These are phyloP conservation scores for Muscina levida DNA, from an alignment of 2,888 invertebrate genomes.

Conservation along the genomic window DNA sequence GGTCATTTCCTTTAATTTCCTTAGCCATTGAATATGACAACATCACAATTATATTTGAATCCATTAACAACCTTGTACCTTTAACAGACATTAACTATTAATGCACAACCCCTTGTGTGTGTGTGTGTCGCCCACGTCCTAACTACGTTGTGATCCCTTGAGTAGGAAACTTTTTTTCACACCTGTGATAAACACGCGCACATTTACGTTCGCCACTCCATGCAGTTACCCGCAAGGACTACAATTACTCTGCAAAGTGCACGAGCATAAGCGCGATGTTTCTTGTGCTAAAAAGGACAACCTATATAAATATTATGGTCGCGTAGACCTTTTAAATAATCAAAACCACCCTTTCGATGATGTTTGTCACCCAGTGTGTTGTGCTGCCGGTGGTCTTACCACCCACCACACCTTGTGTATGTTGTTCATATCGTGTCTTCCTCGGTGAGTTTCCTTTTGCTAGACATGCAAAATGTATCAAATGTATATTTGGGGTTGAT, in stretches of 20 bases:
- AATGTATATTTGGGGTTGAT: too few relatives aligned
- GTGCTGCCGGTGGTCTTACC: not conserved
- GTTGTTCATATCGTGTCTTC: too few relatives aligned
- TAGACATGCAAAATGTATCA: too few relatives aligned
- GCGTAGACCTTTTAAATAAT: constrained; percentile 22
- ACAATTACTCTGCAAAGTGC: not conserved
- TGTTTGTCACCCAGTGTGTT: not conserved
- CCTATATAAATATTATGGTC: not conserved
- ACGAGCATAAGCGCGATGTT: not conserved
- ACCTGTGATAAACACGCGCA: constrained; percentile 22
- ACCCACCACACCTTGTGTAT: not conserved
- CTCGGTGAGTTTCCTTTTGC: too few relatives aligned
- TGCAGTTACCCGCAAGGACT: not conserved
- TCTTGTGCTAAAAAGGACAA: constrained; percentile 26
- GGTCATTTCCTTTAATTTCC: not conserved
- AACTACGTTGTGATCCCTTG: not conserved
- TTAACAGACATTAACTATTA: too few relatives aligned
- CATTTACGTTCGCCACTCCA: not conserved
- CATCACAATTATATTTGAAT: too few relatives aligned
- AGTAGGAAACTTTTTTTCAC: constrained; percentile 3
- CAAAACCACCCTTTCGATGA: constrained; percentile 27
- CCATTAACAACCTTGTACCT: too few relatives aligned
- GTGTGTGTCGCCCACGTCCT: constrained; percentile 6
- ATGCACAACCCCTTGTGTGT: not conserved
- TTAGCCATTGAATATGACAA: not conserved